Base-by-base conservation (phyloP, 1,140 invertebrate genomes). In the Nymphalis io region DNA sequence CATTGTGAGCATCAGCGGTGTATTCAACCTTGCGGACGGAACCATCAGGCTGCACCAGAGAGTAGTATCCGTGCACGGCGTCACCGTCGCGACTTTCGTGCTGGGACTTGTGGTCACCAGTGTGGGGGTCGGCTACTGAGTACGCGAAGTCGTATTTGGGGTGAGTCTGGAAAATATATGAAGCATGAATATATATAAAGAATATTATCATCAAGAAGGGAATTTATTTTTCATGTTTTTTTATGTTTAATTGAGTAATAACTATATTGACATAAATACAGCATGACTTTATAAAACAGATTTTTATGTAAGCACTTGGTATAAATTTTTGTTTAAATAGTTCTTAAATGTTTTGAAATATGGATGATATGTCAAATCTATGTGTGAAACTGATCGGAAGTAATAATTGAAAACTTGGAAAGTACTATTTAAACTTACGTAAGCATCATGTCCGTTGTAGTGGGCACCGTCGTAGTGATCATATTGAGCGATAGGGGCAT, bases 91-190 rank as follows among this genome's bases (percentile, higher is more conserved):
- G 87, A 83, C 78, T 83, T 81, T 91, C 89, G 74, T 91, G 89
- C 76, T 91, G 89, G 64, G 79, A 79, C 80, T 91, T 91, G 83
- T 89, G 86, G 83, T 89, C 89, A 61, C 89, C 89, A 75, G 89
- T 89, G 82, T 91, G 89, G 20, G 87, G 86, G 81, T 90, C 88
- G 60, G 87, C 86, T 70, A 89, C 87, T 64, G 88, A 92, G 83
- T 93, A 93, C 5, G 90, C 74, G 82, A 90, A 93, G 79, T 92
- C 86, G 81, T 93, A 93, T 82, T 88, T 90, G 66, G 91, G 91
- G 75, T 92, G 86, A 69, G 89, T 76, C 86, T 92, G 76, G 60
- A 73, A 67, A 61, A 62, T 42, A 60, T 0, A 60, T n/a, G 13
- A 42, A 42, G 6, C 40, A 12, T 13, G 40, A 12, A 16, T 46